These are phyloP conservation scores for Drosophila setifemur DNA, from an alignment of 1,140 invertebrate genomes.

Conservation along the genomic window DNA sequence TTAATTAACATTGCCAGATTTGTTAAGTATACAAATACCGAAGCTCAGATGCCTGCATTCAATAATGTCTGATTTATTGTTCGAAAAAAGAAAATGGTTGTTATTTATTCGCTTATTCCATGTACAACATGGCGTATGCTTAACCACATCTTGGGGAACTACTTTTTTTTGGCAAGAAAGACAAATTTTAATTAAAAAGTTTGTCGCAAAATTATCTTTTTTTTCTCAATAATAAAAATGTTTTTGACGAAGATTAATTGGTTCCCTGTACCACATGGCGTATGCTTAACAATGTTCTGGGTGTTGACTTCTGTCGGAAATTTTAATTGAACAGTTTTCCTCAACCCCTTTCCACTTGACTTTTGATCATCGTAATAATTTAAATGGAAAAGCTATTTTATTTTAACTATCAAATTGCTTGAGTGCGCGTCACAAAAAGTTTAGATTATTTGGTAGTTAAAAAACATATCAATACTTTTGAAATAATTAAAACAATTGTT, in stretches of 20 bases:
- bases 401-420: slow-evolving; percentile 23
- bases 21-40: not conserved
- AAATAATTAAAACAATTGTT: no score
- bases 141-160: no score
- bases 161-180: no score
- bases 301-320: not conserved
- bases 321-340: slow-evolving; percentile 38
- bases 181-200: no score
- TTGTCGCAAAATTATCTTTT: no score
- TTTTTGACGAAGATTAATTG: no score
- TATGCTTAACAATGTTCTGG: no score
- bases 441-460: not conserved
- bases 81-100: not conserved
- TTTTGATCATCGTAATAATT: slow-evolving; percentile 5
- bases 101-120: not conserved
- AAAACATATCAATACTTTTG: not conserved
- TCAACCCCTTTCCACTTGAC: slow-evolving; percentile 3
- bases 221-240: no score
- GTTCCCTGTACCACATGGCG: no score
- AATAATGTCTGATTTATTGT: slow-evolving; percentile 9
- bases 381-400: slow-evolving; percentile 13
- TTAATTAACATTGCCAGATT: slow-evolving; percentile 25
- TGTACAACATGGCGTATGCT: slow-evolving; percentile 1
- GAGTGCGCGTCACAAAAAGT: not conserved
- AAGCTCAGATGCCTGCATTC: slow-evolving; percentile 1